Percentiles rank a stretch among this genome's conserved stretches.
These are phyloP conservation scores for Scolopax rusticola DNA, from an alignment of 2,797 vertebrate genomes.

Conservation along the genomic window DNA sequence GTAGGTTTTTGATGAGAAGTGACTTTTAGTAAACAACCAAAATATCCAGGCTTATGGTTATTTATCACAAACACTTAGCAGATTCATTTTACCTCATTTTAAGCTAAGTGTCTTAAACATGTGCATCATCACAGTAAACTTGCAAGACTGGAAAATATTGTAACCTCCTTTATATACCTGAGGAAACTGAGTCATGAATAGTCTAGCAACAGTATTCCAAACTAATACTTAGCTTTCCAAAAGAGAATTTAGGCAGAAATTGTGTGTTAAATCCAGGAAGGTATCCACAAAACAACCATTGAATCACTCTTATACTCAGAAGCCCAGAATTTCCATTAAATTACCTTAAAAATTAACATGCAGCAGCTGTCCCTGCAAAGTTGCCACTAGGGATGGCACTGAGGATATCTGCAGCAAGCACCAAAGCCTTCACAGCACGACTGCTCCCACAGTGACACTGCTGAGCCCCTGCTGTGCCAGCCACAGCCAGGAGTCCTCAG, in stretches of 20 bases:
- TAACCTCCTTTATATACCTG: not conserved
- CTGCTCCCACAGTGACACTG: not conserved
- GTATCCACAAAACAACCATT: not conserved
- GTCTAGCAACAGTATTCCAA: not conserved
- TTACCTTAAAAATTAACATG: not conserved
- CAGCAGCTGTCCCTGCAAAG: not conserved
- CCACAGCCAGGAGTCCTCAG: not conserved
- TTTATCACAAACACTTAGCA: not conserved
- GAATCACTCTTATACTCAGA: not conserved
- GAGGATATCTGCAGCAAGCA: not conserved
- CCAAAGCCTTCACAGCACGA: fast-evolving
- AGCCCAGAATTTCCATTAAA: not conserved
- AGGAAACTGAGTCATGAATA: not conserved
- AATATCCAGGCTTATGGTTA: not conserved
- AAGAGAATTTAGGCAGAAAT: not conserved
- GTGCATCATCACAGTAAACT: not conserved
- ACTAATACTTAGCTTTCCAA: not conserved
- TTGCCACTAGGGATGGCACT: fast-evolving
- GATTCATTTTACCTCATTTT: not conserved
- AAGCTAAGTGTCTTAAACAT: not conserved
- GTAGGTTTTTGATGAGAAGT: not conserved
- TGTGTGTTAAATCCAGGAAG: not conserved
- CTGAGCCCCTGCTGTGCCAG: not conserved
- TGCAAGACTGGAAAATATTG: not conserved
- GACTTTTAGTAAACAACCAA: not conserved